Conservation (phyloP, 2,888 invertebrate species). For the Drosophila fungiperda region DNA sequence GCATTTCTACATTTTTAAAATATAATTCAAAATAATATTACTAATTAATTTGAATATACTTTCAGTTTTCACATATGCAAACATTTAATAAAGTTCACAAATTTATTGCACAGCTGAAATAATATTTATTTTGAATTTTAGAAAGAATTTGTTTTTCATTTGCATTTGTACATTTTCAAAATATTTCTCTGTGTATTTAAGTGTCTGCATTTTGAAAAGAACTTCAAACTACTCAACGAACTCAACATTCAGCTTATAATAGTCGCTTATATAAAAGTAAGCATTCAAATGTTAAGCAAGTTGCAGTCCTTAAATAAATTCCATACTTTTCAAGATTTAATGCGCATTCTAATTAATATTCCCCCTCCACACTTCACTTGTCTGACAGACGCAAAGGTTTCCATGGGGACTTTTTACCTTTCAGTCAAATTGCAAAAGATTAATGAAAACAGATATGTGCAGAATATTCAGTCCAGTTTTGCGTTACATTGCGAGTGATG, state of each 20-base stretch:
- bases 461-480: slow-evolving; percentile 9
- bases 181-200: slow-evolving; percentile 46
- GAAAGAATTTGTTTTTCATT: not conserved
- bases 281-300: slow-evolving; percentile 3
- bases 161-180: not conserved
- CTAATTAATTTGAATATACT: not conserved
- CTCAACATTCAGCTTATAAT: not conserved
- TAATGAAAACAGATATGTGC: not conserved
- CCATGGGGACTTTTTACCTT: not conserved
- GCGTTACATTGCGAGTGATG: slow-evolving; percentile 39
- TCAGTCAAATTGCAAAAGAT: not conserved
- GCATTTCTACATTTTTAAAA: not conserved
- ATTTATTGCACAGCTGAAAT: too few relatives aligned
- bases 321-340: not conserved
- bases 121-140: not conserved
- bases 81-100: too few relatives aligned
- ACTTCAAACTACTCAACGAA: slow-evolving; percentile 23
- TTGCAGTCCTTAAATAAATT: not conserved
- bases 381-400: not conserved
- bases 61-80: too few relatives aligned
- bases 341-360: too few relatives aligned
- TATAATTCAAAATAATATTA: not conserved
- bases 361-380: not conserved
- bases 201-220: slow-evolving; percentile 32
- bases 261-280: slow-evolving; percentile 1